Evolutionary conservation across 2,113 vertebrate genomes (phyloP).

Genomic region (Murina feae): DNA sequence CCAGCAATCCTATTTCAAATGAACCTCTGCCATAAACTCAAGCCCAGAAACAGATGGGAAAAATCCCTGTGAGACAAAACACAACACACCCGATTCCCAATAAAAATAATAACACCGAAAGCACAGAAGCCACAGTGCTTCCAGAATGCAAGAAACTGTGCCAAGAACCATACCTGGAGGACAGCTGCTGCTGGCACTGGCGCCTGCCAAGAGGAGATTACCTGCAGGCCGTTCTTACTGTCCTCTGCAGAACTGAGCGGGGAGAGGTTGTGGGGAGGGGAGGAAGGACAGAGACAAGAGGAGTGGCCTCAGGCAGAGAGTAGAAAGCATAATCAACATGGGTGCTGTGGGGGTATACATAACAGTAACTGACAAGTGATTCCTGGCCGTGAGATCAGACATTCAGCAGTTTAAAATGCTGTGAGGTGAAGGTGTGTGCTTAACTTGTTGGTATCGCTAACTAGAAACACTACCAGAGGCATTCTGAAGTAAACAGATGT

Average conservation of each 20-base stretch:
- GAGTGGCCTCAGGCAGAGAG: rapidly evolving
- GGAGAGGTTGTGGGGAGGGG: rapidly evolving
- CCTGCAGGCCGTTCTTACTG: not conserved
- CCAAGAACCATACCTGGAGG: not conserved
- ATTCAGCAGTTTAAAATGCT: not conserved
- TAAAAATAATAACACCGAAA: not conserved
- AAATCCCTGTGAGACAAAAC: not conserved
- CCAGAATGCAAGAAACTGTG: not conserved
- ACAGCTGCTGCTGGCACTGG: not conserved
- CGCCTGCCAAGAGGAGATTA: not conserved
- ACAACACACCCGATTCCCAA: not conserved
- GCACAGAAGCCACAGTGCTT: not conserved
- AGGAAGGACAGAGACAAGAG: not conserved
- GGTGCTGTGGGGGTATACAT: not conserved
- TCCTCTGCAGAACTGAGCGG: not conserved
- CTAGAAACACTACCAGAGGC: not conserved
- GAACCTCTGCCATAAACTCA: slow-evolving; percentile 10
- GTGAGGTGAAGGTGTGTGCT: not conserved
- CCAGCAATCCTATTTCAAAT: slow-evolving; percentile 22
- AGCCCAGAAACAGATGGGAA: slow-evolving; percentile 40
- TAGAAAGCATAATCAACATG: not conserved
- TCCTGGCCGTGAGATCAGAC: not conserved
- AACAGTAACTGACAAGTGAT: not conserved
- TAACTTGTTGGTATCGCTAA: not conserved
- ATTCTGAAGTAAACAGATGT: not conserved